These are phyloP conservation scores for Acrobasis repandana DNA, from an alignment of 2,888 invertebrate species.

Conservation along the genomic window DNA sequence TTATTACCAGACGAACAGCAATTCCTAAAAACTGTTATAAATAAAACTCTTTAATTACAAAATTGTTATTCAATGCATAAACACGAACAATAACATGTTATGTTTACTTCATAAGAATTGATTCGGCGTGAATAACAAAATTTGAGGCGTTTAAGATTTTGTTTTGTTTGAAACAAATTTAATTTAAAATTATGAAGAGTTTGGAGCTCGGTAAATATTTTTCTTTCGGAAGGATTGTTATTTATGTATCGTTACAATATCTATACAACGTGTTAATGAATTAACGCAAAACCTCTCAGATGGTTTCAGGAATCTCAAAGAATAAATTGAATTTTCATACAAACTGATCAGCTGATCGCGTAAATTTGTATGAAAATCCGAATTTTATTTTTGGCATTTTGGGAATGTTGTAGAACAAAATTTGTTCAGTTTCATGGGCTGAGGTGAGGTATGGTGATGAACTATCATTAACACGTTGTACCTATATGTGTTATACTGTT, in stretches of 20 bases:
- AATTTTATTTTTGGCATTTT: too few species aligned
- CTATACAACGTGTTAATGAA: too few species aligned
- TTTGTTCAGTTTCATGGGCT: too few species aligned
- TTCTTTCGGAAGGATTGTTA: background rate
- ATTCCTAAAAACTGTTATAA: background rate
- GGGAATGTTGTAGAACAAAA: too few species aligned
- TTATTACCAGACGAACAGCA: background rate
- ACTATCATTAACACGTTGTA: too few species aligned
- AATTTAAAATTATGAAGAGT: background rate
- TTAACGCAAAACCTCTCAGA: too few species aligned
- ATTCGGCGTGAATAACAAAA: conserved; percentile 6
- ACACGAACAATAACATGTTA: conserved; percentile 20
- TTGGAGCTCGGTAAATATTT: background rate
- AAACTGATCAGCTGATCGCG: too few species aligned
- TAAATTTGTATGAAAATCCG: too few species aligned
- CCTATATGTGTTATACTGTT: too few species aligned
- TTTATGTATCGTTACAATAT: background rate
- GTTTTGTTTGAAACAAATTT: background rate
- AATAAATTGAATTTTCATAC: too few species aligned
- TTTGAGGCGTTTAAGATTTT: background rate
- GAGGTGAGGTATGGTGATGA: too few species aligned
- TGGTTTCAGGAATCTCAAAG: too few species aligned
- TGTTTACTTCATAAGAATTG: conserved; percentile 24
- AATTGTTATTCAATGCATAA: conserved; percentile 13
- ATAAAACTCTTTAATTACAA: conserved; percentile 5